Evolutionary conservation across 2,797 vertebrate genomes (phyloP), one percentile per base, ranked within the genome.

Genomic region (Acridotheres tristis): DNA sequence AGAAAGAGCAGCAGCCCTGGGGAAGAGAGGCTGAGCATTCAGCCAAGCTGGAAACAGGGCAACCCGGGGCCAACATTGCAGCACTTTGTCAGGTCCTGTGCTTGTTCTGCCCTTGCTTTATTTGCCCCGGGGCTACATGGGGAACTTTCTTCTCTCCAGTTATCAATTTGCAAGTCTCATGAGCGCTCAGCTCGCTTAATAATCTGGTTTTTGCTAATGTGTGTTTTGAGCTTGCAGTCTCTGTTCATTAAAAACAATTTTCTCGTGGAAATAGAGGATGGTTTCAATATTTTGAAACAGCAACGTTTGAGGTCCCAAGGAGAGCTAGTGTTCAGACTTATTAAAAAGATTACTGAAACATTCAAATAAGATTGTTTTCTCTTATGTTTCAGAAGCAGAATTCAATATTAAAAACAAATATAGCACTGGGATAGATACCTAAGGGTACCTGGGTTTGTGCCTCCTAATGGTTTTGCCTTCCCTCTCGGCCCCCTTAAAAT

Each of bases 111-210:
- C 84, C 45, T 51, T 23, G 68, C 90, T 91, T 93, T 90, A 77
- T 88, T 95, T 53, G 51, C 89, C 92, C 91, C 1, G 0, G 69
- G 87, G 91, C 69, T 81, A 42, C 17, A 11, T 0, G 5, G 73
- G 88, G 55, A 95, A 38, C 79, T 91, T 96, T 89, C 89, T 93
- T 38, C 82, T 81, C 79, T 79, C 36, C 84, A 92, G 68, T 53
- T 88, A 69, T 88, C 93, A 66, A 92, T 96, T 94, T 96, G 93
- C 90, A 95, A 95, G 89, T 91, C 92, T 94, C 88, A 95, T 73
- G 80, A 95, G 83, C 5, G 1, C 42, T 42, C 42, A 42, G 42
- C 42, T 42, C 42, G 42, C 58, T 91, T 92, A 89, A 94, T 91
- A 93, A 66, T 84, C 65, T 82, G 69, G 5, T 3, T 74, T 94